Evolutionary conservation across 1,140 invertebrate genomes (phyloP), one percentile per base, ranked within the genome.

Genomic region (Hycleus cichorii): DNA sequence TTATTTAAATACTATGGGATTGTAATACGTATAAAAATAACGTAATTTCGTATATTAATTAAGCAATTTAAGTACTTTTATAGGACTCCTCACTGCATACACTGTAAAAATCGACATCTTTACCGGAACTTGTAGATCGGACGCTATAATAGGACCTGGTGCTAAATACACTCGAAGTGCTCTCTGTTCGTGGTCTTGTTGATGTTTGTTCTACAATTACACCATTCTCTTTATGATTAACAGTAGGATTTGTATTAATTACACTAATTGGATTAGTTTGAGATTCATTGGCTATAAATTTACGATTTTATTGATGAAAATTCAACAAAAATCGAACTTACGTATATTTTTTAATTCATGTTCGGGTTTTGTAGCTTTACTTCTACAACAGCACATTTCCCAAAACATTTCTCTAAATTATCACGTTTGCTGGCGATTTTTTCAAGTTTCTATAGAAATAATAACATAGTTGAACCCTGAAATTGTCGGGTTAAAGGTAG

Each of bases 51-150:
- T 1, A 18, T 18, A 18, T 18, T 18, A 18, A 18, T 32, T 5
- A 25, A 11, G 38, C 47, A 26, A 48, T 48, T 25, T 48, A 53
- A 53, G 51, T 53, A 53, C 51, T 53, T 46, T 53, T 53, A 32
- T 26, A 53, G 38, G 59, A 62, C 26, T 65, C 58, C 24, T 42
- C 62, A 59, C 66, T 68, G 44, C 60, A 63, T 5, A 63, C 42
- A 55, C 63, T 65, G 38, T 65, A 60, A 58, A 61, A 67, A 56
- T 65, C 65, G 38, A 18, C 53, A 39, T 57, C 59, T 39, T 25
- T 48, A 27, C n/a, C 26, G 39, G 40, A 39, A 47, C 26, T 45
- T 47, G 12, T 9, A 6, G 60, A 62, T 42, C 53, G 57, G 2
- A 45, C 59, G 51, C 64, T 67, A 43, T 61, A 65, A 40, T 58